Evolutionary conservation across 1,140 invertebrate genomes (phyloP).

Genomic region (Saccostrea cuccullata): DNA sequence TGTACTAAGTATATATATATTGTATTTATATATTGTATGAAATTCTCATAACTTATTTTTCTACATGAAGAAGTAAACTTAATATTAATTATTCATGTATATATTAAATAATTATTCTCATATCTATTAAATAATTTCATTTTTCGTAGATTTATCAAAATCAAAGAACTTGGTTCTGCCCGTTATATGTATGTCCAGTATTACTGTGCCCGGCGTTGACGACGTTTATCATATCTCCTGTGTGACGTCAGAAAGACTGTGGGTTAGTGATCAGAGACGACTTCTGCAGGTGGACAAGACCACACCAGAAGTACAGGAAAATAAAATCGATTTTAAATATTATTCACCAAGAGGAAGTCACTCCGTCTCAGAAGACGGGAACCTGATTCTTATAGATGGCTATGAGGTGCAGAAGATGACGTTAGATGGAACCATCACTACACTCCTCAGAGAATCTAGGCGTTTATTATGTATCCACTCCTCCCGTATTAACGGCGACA

Average conservation of each 20-base stretch:
- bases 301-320: background rate
- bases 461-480: background rate
- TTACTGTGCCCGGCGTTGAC: background rate
- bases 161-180: too few relatives aligned
- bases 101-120: too few relatives aligned
- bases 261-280: background rate
- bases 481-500: background rate
- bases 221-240: background rate
- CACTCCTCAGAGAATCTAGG: background rate
- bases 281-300: background rate
- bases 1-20: too few relatives aligned
- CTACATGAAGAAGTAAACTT: too few relatives aligned
- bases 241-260: background rate
- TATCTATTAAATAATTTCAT: too few relatives aligned
- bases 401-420: background rate
- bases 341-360: background rate
- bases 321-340: background rate
- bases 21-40: too few relatives aligned
- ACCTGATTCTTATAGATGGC: too few relatives aligned
- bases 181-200: too few relatives aligned
- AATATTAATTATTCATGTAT: too few relatives aligned
- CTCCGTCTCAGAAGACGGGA: background rate
- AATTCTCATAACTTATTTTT: too few relatives aligned
- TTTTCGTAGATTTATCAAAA: too few relatives aligned
- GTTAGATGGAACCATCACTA: background rate